Evolutionary conservation across 2,797 vertebrate species (phyloP).

Genomic region (Mareca penelope): DNA sequence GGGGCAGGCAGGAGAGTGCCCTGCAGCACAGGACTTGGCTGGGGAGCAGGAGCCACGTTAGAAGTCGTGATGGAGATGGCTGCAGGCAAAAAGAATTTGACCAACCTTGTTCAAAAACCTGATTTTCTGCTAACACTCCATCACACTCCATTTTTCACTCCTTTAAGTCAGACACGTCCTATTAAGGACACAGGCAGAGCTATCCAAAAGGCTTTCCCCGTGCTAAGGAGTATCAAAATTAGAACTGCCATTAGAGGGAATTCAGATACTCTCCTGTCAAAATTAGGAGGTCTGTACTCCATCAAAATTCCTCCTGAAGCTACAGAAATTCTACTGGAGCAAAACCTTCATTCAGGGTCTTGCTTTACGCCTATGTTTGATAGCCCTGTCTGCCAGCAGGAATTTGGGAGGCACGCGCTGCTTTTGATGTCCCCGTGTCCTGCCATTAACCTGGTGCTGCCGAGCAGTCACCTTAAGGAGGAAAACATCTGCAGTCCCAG

Average conservation of each 20-base stretch:
- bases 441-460: neutral
- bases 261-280: neutral
- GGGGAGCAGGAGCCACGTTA: accelerated
- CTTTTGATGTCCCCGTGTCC: neutral
- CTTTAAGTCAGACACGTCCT: neutral
- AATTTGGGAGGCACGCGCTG: neutral
- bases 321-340: neutral
- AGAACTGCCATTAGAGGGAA: neutral
- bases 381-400: neutral
- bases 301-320: neutral
- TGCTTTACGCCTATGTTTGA: neutral
- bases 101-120: neutral
- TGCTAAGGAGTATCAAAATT: neutral
- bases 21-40: accelerated
- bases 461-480: neutral
- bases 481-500: constrained; percentile 11
- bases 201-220: neutral
- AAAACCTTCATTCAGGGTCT: neutral
- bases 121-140: neutral
- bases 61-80: neutral
- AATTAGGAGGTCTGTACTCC: neutral
- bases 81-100: neutral
- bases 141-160: neutral
- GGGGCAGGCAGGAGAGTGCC: too few relatives aligned
- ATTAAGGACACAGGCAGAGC: neutral